These are phyloP conservation scores for Leptopterna dolabrata DNA, from an alignment of 2,888 invertebrate species.

Conservation along the genomic window DNA sequence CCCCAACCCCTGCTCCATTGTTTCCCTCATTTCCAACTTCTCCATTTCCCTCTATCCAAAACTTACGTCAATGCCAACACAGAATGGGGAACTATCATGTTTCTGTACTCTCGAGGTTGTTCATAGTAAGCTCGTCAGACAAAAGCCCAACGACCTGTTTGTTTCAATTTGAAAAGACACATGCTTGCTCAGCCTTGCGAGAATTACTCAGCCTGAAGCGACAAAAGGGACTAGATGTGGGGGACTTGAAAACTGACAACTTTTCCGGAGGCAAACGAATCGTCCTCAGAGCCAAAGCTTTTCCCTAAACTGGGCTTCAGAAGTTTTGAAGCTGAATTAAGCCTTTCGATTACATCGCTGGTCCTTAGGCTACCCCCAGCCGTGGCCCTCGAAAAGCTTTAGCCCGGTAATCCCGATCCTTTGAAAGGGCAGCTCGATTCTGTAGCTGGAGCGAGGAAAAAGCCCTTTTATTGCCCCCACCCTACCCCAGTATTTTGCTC, in stretches of 20 bases:
- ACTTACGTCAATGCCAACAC: too few relatives aligned
- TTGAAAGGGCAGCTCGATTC: slow-evolving; percentile 6
- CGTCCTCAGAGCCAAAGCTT: neutral
- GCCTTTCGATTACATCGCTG: neutral
- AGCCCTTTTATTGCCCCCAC: neutral
- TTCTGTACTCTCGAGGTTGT: too few relatives aligned
- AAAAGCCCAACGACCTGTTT: neutral
- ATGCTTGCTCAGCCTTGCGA: neutral
- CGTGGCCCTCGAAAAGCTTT: neutral
- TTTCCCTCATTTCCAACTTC: too few relatives aligned
- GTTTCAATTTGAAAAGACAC: neutral
- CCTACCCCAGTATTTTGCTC: neutral
- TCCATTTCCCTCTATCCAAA: too few relatives aligned
- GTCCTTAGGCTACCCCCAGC: neutral
- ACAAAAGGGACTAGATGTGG: neutral
- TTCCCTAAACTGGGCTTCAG: neutral
- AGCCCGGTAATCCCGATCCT: neutral
- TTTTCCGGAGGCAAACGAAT: neutral
- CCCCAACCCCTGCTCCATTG: too few relatives aligned
- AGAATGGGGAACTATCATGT: too few relatives aligned
- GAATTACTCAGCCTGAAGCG: neutral
- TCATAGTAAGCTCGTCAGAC: too few relatives aligned
- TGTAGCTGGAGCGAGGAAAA: neutral
- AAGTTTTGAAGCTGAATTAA: slow-evolving; percentile 7
- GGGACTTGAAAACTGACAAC: neutral